Conservation (phyloP, 2,888 invertebrate species). For the Drymonia ruficornis region DNA sequence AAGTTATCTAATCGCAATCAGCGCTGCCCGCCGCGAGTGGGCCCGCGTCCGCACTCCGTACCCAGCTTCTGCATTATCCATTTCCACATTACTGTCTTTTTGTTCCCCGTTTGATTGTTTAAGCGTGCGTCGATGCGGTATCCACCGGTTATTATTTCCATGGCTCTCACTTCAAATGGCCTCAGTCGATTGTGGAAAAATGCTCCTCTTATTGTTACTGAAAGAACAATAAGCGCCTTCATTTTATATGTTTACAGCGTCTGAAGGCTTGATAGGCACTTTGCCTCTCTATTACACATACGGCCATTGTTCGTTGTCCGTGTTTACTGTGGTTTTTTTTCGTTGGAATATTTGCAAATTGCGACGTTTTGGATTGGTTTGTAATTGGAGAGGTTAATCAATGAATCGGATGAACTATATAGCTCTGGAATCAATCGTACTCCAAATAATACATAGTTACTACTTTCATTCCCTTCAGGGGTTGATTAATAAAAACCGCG, state of each 20-base stretch:
- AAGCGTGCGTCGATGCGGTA: slow-evolving; percentile 83
- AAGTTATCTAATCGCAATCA: slow-evolving; percentile 6
- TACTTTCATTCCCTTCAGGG: too few relatives aligned
- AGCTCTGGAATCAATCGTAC: not conserved
- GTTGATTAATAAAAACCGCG: too few relatives aligned
- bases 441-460: not conserved
- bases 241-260: slow-evolving; percentile 81
- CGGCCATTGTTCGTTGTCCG: slow-evolving; percentile 59
- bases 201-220: slow-evolving; percentile 80
- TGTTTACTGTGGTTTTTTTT: slow-evolving; percentile 47
- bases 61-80: slow-evolving; percentile 74
- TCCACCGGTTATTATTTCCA: slow-evolving; percentile 79
- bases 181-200: slow-evolving; percentile 82
- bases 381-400: not conserved
- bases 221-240: slow-evolving; percentile 81
- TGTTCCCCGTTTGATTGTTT: slow-evolving; percentile 83
- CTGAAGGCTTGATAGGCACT: slow-evolving; percentile 77
- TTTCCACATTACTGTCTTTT: slow-evolving; percentile 83
- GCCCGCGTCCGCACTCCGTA: slow-evolving; percentile 36
- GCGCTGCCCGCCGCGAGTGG: slow-evolving; percentile 31
- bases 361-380: slow-evolving; percentile 15
- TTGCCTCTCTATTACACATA: slow-evolving; percentile 70
- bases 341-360: slow-evolving; percentile 45
- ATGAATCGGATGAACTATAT: not conserved
- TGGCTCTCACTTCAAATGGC: slow-evolving; percentile 79